Evolutionary conservation across 2,797 vertebrate genomes (phyloP).

Genomic region (Nannoperca obscura): DNA sequence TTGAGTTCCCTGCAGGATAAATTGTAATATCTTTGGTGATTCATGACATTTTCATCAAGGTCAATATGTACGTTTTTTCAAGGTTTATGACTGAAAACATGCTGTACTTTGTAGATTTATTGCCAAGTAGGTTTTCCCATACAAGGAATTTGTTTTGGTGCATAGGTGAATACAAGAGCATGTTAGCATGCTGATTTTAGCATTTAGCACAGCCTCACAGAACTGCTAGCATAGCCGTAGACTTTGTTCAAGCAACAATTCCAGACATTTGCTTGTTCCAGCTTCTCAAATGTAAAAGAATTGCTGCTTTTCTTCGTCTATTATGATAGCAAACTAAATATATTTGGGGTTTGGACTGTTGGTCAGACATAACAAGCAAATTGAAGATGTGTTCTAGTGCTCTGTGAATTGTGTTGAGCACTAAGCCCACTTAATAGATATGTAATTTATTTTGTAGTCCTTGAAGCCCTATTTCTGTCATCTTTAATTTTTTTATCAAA

Average conservation of each 20-base stretch:
- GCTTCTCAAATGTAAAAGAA: not conserved
- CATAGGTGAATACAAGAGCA: no score
- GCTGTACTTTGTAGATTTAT: no score
- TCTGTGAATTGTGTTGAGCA: not conserved
- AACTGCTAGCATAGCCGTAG: not conserved
- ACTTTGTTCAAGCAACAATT: not conserved
- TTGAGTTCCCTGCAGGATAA: not conserved
- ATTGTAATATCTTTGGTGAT: not conserved
- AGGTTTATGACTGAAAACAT: not conserved
- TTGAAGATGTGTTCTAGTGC: not conserved
- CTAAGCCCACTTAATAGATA: not conserved
- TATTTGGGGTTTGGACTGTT: not conserved
- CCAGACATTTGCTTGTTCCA: not conserved
- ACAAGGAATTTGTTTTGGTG: no score
- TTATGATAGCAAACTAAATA: not conserved
- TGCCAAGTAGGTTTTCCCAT: no score
- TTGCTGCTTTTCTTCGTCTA: not conserved
- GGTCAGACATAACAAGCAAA: not conserved
- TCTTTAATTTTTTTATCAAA: not conserved
- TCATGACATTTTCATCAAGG: not conserved
- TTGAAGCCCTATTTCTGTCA: no score
- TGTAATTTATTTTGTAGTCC: no score
- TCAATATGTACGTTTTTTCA: not conserved
- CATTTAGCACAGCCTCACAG: not conserved
- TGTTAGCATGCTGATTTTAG: not conserved